These are phyloP conservation scores for Leptinotarsa juncta DNA, from an alignment of 2,888 invertebrate genomes.

Conservation along the genomic window DNA sequence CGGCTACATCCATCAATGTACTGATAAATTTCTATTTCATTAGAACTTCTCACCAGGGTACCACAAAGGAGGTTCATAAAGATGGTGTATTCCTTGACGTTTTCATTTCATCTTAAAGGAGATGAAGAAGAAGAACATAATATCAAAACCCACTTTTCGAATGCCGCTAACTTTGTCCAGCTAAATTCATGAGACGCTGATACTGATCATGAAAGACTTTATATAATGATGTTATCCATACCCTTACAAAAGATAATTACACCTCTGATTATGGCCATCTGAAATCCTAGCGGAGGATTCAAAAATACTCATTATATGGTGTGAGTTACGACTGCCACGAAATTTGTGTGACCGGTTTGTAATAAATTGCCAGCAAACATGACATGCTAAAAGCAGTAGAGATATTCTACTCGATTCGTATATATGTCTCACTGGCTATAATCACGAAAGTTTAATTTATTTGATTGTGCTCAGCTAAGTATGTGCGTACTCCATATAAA, in stretches of 20 bases:
- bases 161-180: too few relatives aligned
- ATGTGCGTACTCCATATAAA: slow-evolving; percentile 59
- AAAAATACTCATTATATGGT: slow-evolving; percentile 45
- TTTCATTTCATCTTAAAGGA: too few relatives aligned
- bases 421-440: slow-evolving; percentile 55
- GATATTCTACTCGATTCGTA: slow-evolving; percentile 52
- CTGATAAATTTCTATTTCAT: too few relatives aligned
- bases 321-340: slow-evolving; percentile 34
- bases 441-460: slow-evolving; percentile 56
- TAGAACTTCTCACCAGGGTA: too few relatives aligned
- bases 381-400: slow-evolving; percentile 61
- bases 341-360: slow-evolving; percentile 37
- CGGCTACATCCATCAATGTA: too few relatives aligned
- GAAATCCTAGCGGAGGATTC: neutral
- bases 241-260: neutral
- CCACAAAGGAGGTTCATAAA: too few relatives aligned
- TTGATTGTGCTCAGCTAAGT: slow-evolving; percentile 53
- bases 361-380: slow-evolving; percentile 61
- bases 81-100: too few relatives aligned
- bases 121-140: too few relatives aligned
- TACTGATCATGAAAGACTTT: too few relatives aligned
- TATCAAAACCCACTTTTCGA: too few relatives aligned
- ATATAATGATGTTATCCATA: too few relatives aligned
- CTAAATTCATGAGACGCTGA: too few relatives aligned
- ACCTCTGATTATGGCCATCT: neutral